phyloP scores from a whole-genome alignment of 2,113 vertebrate genomes.

The Dryoscopus gambensis region DNA sequence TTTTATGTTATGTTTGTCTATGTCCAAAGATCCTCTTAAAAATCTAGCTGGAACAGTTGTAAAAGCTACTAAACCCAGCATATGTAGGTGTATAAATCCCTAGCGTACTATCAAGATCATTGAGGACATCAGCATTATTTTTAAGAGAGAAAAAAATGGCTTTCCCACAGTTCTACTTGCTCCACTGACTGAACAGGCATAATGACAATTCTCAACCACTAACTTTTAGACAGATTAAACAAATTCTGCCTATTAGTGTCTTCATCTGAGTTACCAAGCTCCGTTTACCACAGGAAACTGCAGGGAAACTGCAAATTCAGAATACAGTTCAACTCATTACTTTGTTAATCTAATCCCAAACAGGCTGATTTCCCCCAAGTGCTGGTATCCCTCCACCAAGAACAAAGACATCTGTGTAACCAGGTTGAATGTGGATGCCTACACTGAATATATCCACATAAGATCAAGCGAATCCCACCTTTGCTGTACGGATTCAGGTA shows the following conservation, averaged over 20 bases:
- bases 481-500: not conserved
- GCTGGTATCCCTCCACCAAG: not conserved
- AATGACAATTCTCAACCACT: not conserved
- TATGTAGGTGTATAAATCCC: not conserved
- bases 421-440: not conserved
- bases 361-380: not conserved
- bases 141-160: not conserved
- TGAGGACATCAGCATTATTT: not conserved
- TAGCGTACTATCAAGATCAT: not conserved
- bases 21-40: not conserved
- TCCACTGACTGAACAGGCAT: not conserved
- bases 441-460: not conserved
- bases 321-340: not conserved
- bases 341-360: not conserved
- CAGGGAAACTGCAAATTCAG: not conserved
- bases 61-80: not conserved
- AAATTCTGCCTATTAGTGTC: not conserved
- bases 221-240: not conserved
- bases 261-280: not conserved
- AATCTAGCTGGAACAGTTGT: not conserved
- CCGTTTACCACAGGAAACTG: not conserved
- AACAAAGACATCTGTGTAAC: not conserved
- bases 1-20: not conserved
- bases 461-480: not conserved
- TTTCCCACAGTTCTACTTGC: not conserved